Evolutionary conservation across 2,888 invertebrate species (phyloP), one percentile per base, ranked within the genome.

Genomic region (Leistus spinibarbis): DNA sequence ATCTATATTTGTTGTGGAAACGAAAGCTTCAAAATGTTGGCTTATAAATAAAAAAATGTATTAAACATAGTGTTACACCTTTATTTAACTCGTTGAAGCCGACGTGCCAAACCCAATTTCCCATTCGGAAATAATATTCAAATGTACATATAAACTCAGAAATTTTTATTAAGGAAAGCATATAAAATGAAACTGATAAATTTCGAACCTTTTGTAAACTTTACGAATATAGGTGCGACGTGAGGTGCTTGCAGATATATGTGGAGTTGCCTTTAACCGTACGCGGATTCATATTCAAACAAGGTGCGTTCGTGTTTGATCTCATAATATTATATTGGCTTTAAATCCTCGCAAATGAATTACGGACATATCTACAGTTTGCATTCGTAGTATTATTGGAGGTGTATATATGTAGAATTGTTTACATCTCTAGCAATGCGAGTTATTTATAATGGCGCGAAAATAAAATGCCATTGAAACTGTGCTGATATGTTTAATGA

Each of bases 401-500:
- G 22, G 10, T 20, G 10, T 40, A 40, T 40, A 3, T 19, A 22
- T 60, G 20, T 60, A 22, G 22, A 60, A 60, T 60, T 60, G 60
- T 60, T 19, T 60, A 60, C 60, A 60, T 19, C 40, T 10, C 7
- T 1, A 10, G 40, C 3, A 40, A 40, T 1, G 19, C 16, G 17
- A 60, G 60, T 60, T 60, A 60, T 60, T 60, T 60, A 60, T 60
- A 22, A 20, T 60, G 5, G 40, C 57, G 66, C 56, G 73, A 60
- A 40, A 73, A 67, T 73, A 73, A 73, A 67, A 73, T 73, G 57
- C 67, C 60, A 60, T 53, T 67, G 67, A 57, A 67, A 67, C 62
- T 62, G 53, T 67, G 67, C 67, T 73, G 73, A 67, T 67, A 60
- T 20, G 54, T 65, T 71, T 71, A 27, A 72, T 73, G 40, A 40